These are phyloP conservation scores for Campoplex nolae DNA, from an alignment of 2,888 invertebrate species.

Conservation along the genomic window DNA sequence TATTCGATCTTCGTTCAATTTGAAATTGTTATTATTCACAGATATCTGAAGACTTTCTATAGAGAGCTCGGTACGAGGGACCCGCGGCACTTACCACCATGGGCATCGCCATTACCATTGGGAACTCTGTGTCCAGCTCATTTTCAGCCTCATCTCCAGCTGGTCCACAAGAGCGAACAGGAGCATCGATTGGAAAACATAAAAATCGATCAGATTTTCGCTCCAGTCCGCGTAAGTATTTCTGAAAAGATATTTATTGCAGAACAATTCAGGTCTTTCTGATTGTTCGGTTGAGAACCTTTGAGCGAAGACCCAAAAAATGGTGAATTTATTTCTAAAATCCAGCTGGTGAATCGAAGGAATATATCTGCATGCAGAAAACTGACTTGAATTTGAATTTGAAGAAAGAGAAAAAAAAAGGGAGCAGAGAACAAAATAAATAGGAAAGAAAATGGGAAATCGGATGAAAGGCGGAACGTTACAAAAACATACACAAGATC, in stretches of 20 bases:
- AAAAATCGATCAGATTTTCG: slow-evolving; percentile 85
- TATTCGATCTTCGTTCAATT: neutral
- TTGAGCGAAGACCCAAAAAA: neutral
- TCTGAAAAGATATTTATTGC: neutral
- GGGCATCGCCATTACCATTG: slow-evolving; percentile 85
- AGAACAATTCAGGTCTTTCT: neutral
- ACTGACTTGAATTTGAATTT: neutral
- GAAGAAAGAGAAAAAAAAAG: neutral
- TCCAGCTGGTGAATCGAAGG: neutral
- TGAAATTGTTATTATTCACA: slow-evolving; percentile 69
- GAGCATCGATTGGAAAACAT: slow-evolving; percentile 82
- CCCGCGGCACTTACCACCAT: slow-evolving; percentile 84
- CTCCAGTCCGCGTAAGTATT: slow-evolving; percentile 85
- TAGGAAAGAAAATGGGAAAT: slow-evolving; percentile 31
- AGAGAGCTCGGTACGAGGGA: slow-evolving; percentile 85
- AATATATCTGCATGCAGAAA: neutral
- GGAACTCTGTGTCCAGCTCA: slow-evolving; percentile 85
- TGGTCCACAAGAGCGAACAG: slow-evolving; percentile 82
- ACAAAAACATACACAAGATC: slow-evolving; percentile 49
- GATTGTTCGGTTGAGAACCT: neutral
- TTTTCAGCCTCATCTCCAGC: slow-evolving; percentile 85
- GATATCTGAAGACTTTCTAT: slow-evolving; percentile 85
- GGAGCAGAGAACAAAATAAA: neutral
- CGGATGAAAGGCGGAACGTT: slow-evolving; percentile 11
- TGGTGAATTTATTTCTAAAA: neutral